phyloP scores from a whole-genome alignment of 2,113 vertebrate genomes.

The Silurus glanis region DNA sequence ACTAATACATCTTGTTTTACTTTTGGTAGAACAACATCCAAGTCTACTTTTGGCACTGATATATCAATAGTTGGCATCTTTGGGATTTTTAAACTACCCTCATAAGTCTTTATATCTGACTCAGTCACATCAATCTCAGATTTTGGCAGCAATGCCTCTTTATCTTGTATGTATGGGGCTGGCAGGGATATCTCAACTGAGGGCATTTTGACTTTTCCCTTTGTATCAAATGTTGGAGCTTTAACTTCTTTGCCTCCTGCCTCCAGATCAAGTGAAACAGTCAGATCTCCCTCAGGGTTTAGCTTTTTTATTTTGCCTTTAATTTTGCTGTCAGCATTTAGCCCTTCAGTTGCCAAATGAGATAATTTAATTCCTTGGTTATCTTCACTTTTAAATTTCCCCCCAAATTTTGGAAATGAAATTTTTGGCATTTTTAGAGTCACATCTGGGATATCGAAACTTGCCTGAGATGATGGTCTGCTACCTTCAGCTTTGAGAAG shows the following conservation, averaged over 20 bases:
- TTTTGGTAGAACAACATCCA: conserved; percentile 59
- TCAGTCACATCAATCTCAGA: conserved; percentile 65
- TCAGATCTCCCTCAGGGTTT: conserved; percentile 57
- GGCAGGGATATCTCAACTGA: conserved; percentile 71
- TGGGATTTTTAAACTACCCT: conserved; percentile 70
- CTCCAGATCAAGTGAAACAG: conserved; percentile 50
- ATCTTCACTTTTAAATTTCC: conserved; percentile 65
- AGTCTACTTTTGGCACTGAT: conserved; percentile 74
- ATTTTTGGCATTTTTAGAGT: conserved; percentile 74
- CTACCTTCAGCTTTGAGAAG: conserved; percentile 67
- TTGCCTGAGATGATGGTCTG: conserved; percentile 67
- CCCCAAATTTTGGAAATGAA: conserved; percentile 75
- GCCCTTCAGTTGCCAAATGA: conserved; percentile 62
- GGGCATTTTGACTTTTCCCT: conserved; percentile 71
- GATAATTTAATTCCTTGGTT: conserved; percentile 54
- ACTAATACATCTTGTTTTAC: conserved; percentile 48
- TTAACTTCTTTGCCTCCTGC: not conserved
- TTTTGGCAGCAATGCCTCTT: conserved; percentile 64
- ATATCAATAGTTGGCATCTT: conserved; percentile 69
- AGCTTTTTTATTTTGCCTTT: conserved; percentile 70
- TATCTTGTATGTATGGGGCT: conserved; percentile 58
- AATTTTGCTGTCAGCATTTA: conserved; percentile 62
- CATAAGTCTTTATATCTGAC: conserved; percentile 67
- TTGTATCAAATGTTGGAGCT: conserved; percentile 49
- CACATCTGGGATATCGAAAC: conserved; percentile 71